Evolutionary conservation across 2,797 vertebrate species (phyloP), one percentile per base, ranked within the genome.

Genomic region (Onychomys arenicola): DNA sequence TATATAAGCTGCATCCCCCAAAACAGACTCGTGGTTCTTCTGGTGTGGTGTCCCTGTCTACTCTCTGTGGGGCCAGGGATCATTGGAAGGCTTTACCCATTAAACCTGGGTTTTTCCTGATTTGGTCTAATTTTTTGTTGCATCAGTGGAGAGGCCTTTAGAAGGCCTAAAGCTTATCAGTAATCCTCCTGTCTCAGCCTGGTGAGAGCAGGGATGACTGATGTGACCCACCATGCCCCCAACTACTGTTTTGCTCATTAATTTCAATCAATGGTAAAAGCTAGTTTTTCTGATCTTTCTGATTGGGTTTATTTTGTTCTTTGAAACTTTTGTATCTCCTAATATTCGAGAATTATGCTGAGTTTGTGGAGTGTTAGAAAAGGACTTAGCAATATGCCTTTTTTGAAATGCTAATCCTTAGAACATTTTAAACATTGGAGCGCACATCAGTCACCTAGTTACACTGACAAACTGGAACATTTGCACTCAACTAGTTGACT

Each of bases 361-460:
- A 93, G 80, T 95, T 32, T 57, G 37, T 90, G 9, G 73, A 63
- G 17, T 97, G 88, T 92, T 46, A 71, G 89, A 96, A 96, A 77
- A 83, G 37, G 57, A 77, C 80, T 94, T 97, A 89, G 86, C 80
- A 93, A 95, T 94, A 69, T 63, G 77, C 59, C 32, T 97, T 92
- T 97, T 96, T 94, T 37, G 80, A 90, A 97, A 98, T 96, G 57
- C 63, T 75, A 98, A 96, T 96, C 94, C 27, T 93, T 88, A 27
- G 77, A 97, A 92, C 57, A 92, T 85, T 97, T 95, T 27, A 95
- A 94, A 91, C 69, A 87, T 93, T 96, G 12, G 25, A 94, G 57
- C 63, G 92, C 86, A 91, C 87, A 90, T 96, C 96, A 97, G 83
- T 95, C 69, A 91, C 77, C 49, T 92, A 78, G 93, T 92, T 97